Conservation (phyloP, 2,888 invertebrate species). For the Uloborus plumipes region DNA sequence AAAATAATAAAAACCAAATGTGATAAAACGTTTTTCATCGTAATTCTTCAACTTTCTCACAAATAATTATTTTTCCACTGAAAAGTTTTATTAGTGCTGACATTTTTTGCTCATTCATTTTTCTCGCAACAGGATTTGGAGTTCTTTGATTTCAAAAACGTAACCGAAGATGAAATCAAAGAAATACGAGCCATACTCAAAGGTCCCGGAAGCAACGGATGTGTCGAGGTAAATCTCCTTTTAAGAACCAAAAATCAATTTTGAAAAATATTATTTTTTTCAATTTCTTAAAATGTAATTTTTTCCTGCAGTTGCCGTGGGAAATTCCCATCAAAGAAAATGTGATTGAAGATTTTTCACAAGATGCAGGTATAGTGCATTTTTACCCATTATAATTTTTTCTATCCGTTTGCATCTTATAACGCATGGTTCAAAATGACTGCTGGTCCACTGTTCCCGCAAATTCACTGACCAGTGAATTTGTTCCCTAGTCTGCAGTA, state of each 20-base stretch:
- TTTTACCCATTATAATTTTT: neutral
- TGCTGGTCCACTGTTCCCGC: no score
- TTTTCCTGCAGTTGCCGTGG: slow-evolving; percentile 45
- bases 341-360: slow-evolving; percentile 9
- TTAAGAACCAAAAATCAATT: neutral
- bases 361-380: slow-evolving; percentile 40
- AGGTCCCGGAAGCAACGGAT: slow-evolving; percentile 57
- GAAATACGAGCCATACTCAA: slow-evolving; percentile 59
- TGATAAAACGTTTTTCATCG: no score
- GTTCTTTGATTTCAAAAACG: slow-evolving; percentile 59
- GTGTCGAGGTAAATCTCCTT: slow-evolving; percentile 40
- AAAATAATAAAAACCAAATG: no score
- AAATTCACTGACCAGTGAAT: no score
- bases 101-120: neutral
- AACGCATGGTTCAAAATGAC: no score
- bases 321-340: slow-evolving; percentile 43
- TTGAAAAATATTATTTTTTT: neutral
- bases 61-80: no score
- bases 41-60: no score
- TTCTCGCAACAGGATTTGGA: slow-evolving; percentile 45
- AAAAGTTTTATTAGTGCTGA: no score
- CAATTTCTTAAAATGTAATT: neutral
- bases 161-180: slow-evolving; percentile 57
- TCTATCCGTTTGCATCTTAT: no score
- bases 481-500: no score